A percentile compares a stretch with the other conserved stretches of the same genome.
phyloP scores from a whole-genome alignment of 23 tunicate genomes.

The Halocynthia aurantium region DNA sequence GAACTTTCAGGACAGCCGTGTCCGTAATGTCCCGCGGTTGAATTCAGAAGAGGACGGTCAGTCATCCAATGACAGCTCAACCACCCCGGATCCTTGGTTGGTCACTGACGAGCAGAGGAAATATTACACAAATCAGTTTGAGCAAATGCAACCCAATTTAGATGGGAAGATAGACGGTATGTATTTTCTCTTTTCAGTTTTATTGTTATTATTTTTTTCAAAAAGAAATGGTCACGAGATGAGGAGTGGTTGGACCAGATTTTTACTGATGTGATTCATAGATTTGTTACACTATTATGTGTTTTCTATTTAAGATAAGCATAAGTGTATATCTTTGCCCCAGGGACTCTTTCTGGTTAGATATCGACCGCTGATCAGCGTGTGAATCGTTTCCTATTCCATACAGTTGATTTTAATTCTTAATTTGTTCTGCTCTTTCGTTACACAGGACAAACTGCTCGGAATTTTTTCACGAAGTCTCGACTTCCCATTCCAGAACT shows the following conservation, averaged over 20 bases:
- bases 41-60: too few species aligned
- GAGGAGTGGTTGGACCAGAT: too few species aligned
- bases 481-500: constrained; percentile 83
- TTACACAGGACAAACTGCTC: constrained; percentile 80
- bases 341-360: not conserved
- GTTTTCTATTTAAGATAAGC: too few species aligned
- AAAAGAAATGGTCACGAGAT: too few species aligned
- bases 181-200: not conserved
- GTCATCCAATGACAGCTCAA: too few species aligned
- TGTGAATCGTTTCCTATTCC: not conserved
- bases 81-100: constrained; percentile 74
- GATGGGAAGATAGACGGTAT: constrained; percentile 86
- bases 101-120: constrained; percentile 73
- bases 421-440: not conserved
- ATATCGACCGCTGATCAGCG: not conserved
- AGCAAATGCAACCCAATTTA: constrained; percentile 57
- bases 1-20: too few species aligned
- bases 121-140: constrained; percentile 80
- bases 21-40: too few species aligned
- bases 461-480: constrained; percentile 90
- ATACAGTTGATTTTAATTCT: not conserved
- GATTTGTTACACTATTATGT: too few species aligned
- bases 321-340: too few species aligned
- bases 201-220: too few species aligned
- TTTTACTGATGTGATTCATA: too few species aligned